Conservation (phyloP, 2,888 invertebrate genomes). For the Amphipyra berbera region DNA sequence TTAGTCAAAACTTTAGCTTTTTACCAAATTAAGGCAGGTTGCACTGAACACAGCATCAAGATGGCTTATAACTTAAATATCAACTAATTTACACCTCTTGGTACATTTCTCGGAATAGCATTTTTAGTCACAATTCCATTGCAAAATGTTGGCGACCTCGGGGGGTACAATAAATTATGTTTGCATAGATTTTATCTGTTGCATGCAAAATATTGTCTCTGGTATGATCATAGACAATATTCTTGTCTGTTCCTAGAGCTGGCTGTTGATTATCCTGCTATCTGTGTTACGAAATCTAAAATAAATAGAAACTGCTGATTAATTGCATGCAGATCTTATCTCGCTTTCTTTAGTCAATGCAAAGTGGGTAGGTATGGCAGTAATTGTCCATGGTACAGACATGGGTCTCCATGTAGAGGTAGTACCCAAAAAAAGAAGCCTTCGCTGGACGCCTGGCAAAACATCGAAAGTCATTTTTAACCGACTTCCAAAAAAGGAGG, state of each 20-base stretch:
- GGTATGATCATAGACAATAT: constrained; percentile 29
- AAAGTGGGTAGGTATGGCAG: too few relatives aligned
- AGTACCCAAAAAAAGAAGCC: too few relatives aligned
- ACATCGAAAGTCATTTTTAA: too few relatives aligned
- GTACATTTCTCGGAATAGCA: too few relatives aligned
- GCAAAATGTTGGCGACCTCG: constrained; percentile 48
- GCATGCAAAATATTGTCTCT: constrained; percentile 19
- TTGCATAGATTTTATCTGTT: constrained; percentile 23
- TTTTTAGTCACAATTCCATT: constrained; percentile 27
- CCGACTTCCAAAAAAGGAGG: too few relatives aligned
- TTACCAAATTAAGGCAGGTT: too few relatives aligned
- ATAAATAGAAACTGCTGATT: constrained; percentile 15
- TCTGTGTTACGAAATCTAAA: constrained; percentile 14
- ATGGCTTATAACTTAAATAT: too few relatives aligned
- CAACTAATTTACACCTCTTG: too few relatives aligned
- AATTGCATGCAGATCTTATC: constrained; percentile 20
- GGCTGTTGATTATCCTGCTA: constrained; percentile 12
- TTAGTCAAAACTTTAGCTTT: constrained; percentile 6
- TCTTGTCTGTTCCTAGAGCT: constrained; percentile 18
- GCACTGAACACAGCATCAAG: too few relatives aligned
- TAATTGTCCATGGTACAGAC: too few relatives aligned
- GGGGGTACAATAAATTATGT: constrained; percentile 19
- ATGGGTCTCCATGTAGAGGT: too few relatives aligned
- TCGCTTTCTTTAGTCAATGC: not conserved
- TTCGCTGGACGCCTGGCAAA: too few relatives aligned